Conservation (phyloP, 1,140 invertebrate genomes). For the Bombus superbus region DNA sequence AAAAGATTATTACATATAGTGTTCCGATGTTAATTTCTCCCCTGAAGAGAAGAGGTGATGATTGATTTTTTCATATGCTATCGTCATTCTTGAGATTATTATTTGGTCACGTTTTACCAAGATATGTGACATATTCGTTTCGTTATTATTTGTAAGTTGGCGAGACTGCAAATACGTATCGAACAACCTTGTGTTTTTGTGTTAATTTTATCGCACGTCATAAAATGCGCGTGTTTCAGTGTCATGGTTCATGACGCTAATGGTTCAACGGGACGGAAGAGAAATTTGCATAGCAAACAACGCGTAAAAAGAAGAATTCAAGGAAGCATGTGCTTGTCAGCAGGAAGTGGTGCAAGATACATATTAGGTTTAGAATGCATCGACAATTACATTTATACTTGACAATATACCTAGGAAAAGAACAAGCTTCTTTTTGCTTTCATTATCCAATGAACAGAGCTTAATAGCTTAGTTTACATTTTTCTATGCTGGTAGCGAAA, state of each 20-base stretch:
- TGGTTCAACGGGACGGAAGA: not conserved
- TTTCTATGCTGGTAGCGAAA: no score
- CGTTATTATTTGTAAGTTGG: no score
- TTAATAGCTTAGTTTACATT: no score
- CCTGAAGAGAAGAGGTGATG: no score
- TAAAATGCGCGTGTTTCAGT: not conserved
- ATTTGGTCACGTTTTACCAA: no score
- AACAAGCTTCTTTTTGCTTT: not conserved
- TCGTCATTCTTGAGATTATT: no score
- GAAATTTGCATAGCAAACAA: slow-evolving; percentile 10
- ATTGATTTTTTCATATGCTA: no score
- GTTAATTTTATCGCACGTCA: not conserved
- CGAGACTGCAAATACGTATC: not conserved
- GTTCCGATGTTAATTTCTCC: no score
- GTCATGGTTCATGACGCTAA: not conserved
- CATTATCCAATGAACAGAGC: not conserved
- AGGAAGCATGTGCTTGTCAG: not conserved
- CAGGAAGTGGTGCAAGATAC: not conserved
- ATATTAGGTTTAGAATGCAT: not conserved
- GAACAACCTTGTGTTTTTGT: not conserved
- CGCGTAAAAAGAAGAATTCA: not conserved
- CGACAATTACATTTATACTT: not conserved
- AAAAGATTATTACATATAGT: no score
- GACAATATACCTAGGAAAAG: not conserved
- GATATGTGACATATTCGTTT: no score